Base-by-base conservation (phyloP, 2,797 vertebrate species). In the Lagocephalus sceleratus region DNA sequence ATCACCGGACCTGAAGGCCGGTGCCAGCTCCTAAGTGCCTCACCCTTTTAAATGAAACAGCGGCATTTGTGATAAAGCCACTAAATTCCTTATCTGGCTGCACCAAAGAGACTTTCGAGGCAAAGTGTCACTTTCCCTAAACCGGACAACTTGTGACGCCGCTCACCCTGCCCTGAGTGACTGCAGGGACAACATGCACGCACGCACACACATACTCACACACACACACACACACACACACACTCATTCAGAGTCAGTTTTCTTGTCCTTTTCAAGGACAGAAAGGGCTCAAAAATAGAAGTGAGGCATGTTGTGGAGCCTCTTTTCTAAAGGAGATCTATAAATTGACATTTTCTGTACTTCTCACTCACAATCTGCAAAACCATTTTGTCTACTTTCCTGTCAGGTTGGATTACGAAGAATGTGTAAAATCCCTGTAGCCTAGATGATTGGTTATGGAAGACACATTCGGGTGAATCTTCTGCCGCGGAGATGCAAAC, bases 51-150 rank as follows among this genome's bases (percentile, higher is more conserved):
- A 96, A 96, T 97, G 95, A 96, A 96, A 95, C 94, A 88, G 86
- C 88, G 94, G 93, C 93, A 96, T 97, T 98, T 96, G 93, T 97
- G 97, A 99, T 98, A 98, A 97, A 98, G 94, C 92, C 94, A 95
- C 95, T 94, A 96, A 95, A 98, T 98, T 97, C 94, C 94, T 98
- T 97, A 97, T 98, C 96, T 89, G 51, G 61, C 89, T 90, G 91
- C 88, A 90, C 91, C 75, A 87, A 90, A 92, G 90, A 92, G 89
- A 91, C 90, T 94, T 95, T 95, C 94, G 94, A 95, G 93, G 90
- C 92, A 93, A 92, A 94, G 89, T 84, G 90, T 91, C 88, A 91
- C 89, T 91, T 89, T 90, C 87, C 91, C 70, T 76, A 87, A 91
- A 94, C 90, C 81, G 90, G 90, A 88, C 79, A 60, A 55, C 83